Base-by-base conservation (phyloP, 2,797 vertebrate species). In the Protosalanx chinensis region DNA sequence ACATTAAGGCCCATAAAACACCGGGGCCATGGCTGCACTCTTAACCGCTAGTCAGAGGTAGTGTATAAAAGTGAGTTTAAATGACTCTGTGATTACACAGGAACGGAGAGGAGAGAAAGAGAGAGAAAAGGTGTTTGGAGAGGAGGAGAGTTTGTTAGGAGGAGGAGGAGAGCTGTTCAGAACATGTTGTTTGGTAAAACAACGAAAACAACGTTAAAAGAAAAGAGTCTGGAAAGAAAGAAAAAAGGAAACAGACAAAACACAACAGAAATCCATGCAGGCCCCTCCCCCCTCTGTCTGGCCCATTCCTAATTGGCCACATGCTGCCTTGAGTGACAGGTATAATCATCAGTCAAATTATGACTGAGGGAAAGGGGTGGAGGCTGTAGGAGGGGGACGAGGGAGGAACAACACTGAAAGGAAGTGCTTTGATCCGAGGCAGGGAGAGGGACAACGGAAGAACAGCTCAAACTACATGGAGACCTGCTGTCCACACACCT, bases 321-420 rank as follows among this genome's bases (percentile, higher is more conserved):
- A 93, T 91, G 91, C 91, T 93, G 92, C 88, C 93, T 87, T 95
- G 95, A 96, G 85, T 93, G 95, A 95, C 95, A 93, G 91, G 93
- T 94, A 91, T 95, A 94, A 94, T 95, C 93, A 96, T 96, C 93
- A 94, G 92, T 94, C 93, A 95, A 94, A 96, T 96, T 94, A 93
- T 89, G 85, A 89, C 81, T 86, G 82, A 82, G 81, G 76, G 81
- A 82, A 65, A 46, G 59, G 72, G 79, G 75, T 73, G 77, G 74
- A 75, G 75, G 75, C 78, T 63, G 57, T n/a, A 64, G 76, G 72
- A 80, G 84, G 33, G 69, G 76, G 51, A 53, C 3, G 29, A 70
- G 81, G 74, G 78, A 69, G 13, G 72, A 72, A 72, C 71, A 67
- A 20, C 32, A 61, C 49, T 80, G 73, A 86, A 88, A 87, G 82